Base-by-base conservation (phyloP, 2,113 vertebrate species). In the Vulpes ferrilata region DNA sequence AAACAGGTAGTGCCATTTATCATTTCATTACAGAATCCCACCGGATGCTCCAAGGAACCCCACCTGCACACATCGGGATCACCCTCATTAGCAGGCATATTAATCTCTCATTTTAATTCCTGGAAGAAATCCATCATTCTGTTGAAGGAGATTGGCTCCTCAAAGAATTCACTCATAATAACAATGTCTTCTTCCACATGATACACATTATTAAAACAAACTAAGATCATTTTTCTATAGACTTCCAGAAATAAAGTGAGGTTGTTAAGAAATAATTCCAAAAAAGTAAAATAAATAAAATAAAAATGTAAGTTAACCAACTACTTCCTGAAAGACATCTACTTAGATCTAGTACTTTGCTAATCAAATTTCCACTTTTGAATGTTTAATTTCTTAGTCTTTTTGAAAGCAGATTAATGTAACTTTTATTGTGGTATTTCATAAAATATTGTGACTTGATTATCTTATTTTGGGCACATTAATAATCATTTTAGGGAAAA, bases 291-390 rank as follows among this genome's bases (percentile, higher is more conserved):
- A n/a, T 69, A n/a, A 69, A n/a, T 17, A 69, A 32, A 89, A 62
- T 57, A 76, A 84, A 89, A 97, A 93, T 25, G 3, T 73, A 73
- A 27, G 35, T 90, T 67, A 93, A 15, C 30, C 73, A 90, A 90
- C 15, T 69, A 85, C 32, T 17, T 35, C 67, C 22, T 55, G 15
- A 74, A 89, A 25, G 83, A 23, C 3, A 32, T n/a, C 48, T 53
- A 51, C 59, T 74, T 80, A 17, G 57, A 80, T 38, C 23, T 67
- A 60, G n/a, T 11, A 83, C 35, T 16, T 65, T 67, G 79, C n/a
- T 79, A 74, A 57, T 67, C 69, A 73, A 74, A 90, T 73, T 1
- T 38, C 35, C 30, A 51, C 11, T 89, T 93, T 38, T 87, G 35
- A 84, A 43, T 73, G 51, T 67, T 85, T 59, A n/a, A 64, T 51